Base-by-base conservation (phyloP, 2,113 vertebrate species). In the Amphiprion percula region DNA sequence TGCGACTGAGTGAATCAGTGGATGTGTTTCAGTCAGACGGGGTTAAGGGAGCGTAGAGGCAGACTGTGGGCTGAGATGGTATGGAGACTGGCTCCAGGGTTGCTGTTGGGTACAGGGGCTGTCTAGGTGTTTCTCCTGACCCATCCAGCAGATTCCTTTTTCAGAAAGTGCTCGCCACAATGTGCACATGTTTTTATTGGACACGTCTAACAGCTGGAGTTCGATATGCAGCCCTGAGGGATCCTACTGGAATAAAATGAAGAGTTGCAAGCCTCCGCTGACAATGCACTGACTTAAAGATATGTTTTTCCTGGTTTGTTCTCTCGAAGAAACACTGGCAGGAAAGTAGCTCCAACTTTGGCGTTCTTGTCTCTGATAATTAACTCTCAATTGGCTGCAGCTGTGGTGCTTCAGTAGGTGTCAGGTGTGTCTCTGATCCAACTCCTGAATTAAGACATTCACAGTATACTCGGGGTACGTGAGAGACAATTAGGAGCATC, bases 1-100 rank as follows among this genome's bases (percentile, higher is more conserved):
- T 58, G 23, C 68, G 63, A 82, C 68, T 52, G 74, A 54, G 19
- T 74, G 63, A 79, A 74, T 85, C 33, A 58, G 24, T 39, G 50
- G 67, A 68, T 66, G 60, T 16, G 11, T 72, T 75, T 68, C 44
- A 76, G 64, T 60, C 77, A 79, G 50, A 8, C 9, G 4, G 54
- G 41, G 66, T 67, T 67, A 39, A 15, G 11, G 37, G 19, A 66
- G 44, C 14, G 56, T 17, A 23, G 50, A 72, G 14, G 11, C 47
- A 63, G 58, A 17, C 62, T 62, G 41, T n/a, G 3, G 21, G 30
- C 44, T 26, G n/a, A 59, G 19, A 37, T 10, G 16, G 17, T 26
- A 8, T 37, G 33, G 67, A 66, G 75, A 28, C 28, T 16, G 68
- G 62, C 78, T 75, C 50, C 28, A 49, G 77, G 53, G 67, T 67